Conservation (phyloP, 2,113 vertebrate species). For the Rafetus swinhoei region DNA sequence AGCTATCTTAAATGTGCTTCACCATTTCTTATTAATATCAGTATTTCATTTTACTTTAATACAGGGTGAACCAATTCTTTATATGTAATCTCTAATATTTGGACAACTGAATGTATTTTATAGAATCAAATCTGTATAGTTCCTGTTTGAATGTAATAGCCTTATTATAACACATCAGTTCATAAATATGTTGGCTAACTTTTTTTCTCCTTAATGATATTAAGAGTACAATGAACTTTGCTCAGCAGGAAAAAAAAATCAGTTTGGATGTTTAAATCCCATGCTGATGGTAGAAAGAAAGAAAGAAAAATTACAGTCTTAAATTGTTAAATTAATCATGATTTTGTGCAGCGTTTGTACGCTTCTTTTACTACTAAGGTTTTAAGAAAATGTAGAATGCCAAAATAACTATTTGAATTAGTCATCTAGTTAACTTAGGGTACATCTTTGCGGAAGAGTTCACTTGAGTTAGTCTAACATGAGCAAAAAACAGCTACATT, state of each 20-base stretch:
- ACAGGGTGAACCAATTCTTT: neutral
- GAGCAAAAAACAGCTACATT: rapidly evolving
- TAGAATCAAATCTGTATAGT: neutral
- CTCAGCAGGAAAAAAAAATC: neutral
- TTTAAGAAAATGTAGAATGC: neutral
- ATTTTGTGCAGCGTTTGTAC: neutral
- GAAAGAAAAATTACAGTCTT: neutral
- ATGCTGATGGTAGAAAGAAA: rapidly evolving
- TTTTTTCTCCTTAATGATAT: rapidly evolving
- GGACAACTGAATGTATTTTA: neutral
- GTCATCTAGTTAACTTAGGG: neutral
- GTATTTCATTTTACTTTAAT: neutral
- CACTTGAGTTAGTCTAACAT: rapidly evolving
- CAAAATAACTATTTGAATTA: neutral
- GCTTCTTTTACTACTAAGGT: neutral
- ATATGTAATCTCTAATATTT: neutral
- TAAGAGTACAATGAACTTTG: neutral
- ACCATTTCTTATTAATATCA: neutral
- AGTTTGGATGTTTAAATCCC: neutral
- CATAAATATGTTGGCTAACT: neutral
- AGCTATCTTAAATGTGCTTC: neutral
- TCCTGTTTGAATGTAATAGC: too few relatives aligned
- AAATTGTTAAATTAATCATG: neutral
- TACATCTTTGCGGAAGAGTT: too few relatives aligned
- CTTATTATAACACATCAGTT: too few relatives aligned